Conservation (phyloP, 2,888 invertebrate species). For the Andrena chrysosceles region DNA sequence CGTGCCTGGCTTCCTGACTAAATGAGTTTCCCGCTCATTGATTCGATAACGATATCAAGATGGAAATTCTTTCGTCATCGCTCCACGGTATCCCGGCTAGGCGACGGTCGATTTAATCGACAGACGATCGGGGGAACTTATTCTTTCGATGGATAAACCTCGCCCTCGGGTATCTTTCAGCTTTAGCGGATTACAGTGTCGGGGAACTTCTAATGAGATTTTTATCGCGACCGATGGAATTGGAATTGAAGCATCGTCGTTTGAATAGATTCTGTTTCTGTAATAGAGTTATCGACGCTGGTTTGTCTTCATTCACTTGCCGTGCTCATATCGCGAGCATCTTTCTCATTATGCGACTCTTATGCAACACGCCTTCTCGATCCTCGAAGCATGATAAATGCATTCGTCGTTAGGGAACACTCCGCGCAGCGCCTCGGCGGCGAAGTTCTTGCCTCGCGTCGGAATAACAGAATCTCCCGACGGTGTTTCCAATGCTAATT, state of each 20-base stretch:
- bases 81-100: background rate
- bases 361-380: constrained; percentile 4
- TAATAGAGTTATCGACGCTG: background rate
- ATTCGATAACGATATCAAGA: constrained; percentile 43
- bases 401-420: constrained; percentile 20
- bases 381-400: constrained; percentile 8
- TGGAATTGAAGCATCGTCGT: background rate
- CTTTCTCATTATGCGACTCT: constrained; percentile 1
- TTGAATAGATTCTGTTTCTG: background rate
- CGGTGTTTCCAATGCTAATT: constrained; percentile 32
- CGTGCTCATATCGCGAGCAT: background rate
- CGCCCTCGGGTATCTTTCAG: background rate
- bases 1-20: constrained; percentile 37
- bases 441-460: constrained; percentile 21
- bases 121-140: background rate
- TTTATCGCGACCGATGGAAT: constrained; percentile 6
- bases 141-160: background rate
- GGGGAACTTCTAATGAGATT: constrained; percentile 7
- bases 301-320: background rate
- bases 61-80: background rate
- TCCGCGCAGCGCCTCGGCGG: constrained; percentile 11
- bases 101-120: background rate
- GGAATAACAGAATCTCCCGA: constrained; percentile 8
- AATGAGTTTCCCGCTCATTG: constrained; percentile 50
- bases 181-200: background rate